Evolutionary conservation across 2,888 invertebrate species (phyloP).

Genomic region (Pseudoips prasinana): DNA sequence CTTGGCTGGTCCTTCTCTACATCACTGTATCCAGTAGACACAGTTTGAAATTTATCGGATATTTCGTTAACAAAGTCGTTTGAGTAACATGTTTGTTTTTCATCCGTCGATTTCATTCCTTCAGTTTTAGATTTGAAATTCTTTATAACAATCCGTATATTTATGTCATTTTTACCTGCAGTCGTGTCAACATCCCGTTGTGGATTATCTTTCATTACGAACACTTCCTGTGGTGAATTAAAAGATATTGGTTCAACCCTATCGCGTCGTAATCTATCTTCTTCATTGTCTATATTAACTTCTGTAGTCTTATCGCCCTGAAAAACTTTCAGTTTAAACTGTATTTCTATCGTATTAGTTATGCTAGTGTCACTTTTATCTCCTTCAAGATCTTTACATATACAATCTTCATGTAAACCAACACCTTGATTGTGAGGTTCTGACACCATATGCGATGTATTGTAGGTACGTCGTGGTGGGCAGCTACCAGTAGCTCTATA

Average conservation of each 20-base stretch:
- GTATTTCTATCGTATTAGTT: constrained; percentile 58
- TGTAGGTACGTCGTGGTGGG: constrained; percentile 43
- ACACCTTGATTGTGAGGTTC: not conserved
- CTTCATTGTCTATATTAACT: constrained; percentile 42
- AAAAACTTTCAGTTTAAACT: constrained; percentile 55
- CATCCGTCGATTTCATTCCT: constrained; percentile 17
- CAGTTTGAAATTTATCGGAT: constrained; percentile 56
- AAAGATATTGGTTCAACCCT: constrained; percentile 9
- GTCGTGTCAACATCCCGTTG: constrained; percentile 24
- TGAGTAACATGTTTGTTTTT: constrained; percentile 13
- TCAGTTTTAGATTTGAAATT: constrained; percentile 43
- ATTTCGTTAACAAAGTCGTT: constrained; percentile 51
- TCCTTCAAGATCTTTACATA: too few relatives aligned
- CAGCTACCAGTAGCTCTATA: constrained; percentile 28
- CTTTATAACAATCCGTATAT: constrained; percentile 59
- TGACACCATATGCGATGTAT: constrained; percentile 43
- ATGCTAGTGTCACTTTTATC: constrained; percentile 43
- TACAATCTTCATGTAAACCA: constrained; percentile 7
- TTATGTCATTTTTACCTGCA: constrained; percentile 54
- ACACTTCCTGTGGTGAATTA: constrained; percentile 42
- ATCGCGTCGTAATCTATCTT: constrained; percentile 10
- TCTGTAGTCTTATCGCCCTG: constrained; percentile 53
- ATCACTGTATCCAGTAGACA: constrained; percentile 57
- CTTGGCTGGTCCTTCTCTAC: constrained; percentile 36
- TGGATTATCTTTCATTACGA: constrained; percentile 36